These are phyloP conservation scores for Ceyx melanurus DNA, from an alignment of 2,113 vertebrate genomes.

Conservation along the genomic window DNA sequence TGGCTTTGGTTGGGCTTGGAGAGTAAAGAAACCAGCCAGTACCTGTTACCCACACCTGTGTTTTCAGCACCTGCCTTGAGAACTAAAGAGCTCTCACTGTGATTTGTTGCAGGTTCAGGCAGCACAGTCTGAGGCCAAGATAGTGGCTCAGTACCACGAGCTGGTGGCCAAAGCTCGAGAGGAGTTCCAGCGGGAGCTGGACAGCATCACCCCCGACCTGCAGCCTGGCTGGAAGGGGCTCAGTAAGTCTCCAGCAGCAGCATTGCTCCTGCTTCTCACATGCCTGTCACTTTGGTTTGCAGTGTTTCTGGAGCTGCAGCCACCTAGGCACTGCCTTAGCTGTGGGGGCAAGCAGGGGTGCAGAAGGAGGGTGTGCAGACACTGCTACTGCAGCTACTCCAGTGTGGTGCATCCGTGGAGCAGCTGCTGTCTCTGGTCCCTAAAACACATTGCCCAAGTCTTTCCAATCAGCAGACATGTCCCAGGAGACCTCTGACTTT, in stretches of 20 bases:
- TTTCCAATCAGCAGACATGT: background rate
- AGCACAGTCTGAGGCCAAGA: conserved; percentile 90
- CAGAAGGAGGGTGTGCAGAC: background rate
- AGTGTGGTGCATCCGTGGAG: fast-evolving
- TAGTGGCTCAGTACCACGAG: conserved; percentile 93
- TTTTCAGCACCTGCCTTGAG: background rate
- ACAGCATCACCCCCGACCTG: conserved; percentile 92
- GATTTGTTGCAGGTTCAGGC: conserved; percentile 82
- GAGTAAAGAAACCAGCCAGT: fast-evolving
- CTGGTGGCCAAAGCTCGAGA: conserved; percentile 89
- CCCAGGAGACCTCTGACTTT: background rate
- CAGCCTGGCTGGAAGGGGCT: conserved; percentile 93
- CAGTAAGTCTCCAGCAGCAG: conserved; percentile 79
- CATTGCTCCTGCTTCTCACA: background rate
- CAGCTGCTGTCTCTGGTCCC: background rate
- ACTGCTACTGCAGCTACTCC: background rate
- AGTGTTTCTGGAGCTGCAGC: background rate
- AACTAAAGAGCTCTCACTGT: background rate
- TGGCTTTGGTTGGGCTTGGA: background rate
- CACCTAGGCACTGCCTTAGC: background rate
- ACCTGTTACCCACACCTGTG: fast-evolving
- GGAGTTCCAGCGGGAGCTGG: conserved; percentile 91
- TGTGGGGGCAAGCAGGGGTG: background rate
- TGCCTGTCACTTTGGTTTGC: background rate
- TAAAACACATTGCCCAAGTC: background rate